Evolutionary conservation across 2,797 vertebrate genomes (phyloP).

Genomic region (Lacerta bilineata): DNA sequence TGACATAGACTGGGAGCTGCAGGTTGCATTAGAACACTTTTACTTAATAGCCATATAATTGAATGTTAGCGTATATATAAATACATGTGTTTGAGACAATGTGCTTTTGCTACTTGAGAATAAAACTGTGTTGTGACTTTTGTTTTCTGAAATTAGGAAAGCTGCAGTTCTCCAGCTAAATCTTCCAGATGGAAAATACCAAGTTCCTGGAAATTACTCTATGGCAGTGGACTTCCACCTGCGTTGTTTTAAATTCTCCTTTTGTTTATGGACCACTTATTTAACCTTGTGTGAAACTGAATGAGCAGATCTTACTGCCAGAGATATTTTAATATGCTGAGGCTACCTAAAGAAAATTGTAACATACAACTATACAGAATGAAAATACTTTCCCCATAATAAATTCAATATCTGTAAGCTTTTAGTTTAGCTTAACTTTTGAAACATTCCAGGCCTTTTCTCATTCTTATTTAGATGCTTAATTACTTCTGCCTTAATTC

Average conservation of each 20-base stretch:
- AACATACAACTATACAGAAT: slow-evolving; percentile 38
- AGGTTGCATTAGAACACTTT: background rate
- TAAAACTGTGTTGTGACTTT: background rate
- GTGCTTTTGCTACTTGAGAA: slow-evolving; percentile 10
- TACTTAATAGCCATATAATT: background rate
- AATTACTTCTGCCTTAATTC: background rate
- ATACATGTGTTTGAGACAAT: background rate
- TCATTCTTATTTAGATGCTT: background rate
- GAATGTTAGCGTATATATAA: background rate
- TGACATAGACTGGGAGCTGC: background rate
- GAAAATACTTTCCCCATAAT: slow-evolving; percentile 2
- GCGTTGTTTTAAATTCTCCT: slow-evolving; percentile 86
- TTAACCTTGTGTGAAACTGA: background rate
- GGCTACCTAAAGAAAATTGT: slow-evolving; percentile 39
- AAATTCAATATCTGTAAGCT: slow-evolving; percentile 38
- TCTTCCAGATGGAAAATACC: slow-evolving; percentile 89
- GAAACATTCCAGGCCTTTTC: background rate
- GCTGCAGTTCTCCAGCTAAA: slow-evolving; percentile 51
- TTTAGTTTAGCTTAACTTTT: background rate
- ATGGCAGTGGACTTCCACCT: slow-evolving; percentile 92
- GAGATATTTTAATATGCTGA: background rate
- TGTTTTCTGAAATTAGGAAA: slow-evolving; percentile 60
- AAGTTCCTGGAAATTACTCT: slow-evolving; percentile 92
- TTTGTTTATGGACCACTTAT: background rate
- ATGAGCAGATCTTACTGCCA: slow-evolving; percentile 43